phyloP scores from a whole-genome alignment of 2,113 vertebrate genomes.

The Neotoma lepida region DNA sequence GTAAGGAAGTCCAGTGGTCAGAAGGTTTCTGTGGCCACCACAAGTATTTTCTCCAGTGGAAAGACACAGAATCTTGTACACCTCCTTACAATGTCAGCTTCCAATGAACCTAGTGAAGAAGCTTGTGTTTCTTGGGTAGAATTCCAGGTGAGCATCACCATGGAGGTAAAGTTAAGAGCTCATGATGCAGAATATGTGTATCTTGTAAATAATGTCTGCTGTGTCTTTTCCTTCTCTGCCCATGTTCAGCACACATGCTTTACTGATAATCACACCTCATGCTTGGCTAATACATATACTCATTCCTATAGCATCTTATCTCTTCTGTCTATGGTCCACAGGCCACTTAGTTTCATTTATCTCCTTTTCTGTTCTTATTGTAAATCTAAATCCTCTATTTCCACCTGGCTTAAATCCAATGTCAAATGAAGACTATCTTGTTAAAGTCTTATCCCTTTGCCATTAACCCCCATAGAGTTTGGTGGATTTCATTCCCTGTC shows the following conservation, averaged over 20 bases:
- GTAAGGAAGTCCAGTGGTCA: background rate
- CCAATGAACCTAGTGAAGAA: too few species aligned
- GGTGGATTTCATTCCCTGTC: background rate
- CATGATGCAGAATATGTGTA: background rate
- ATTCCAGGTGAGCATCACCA: too few species aligned
- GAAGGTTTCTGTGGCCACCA: background rate
- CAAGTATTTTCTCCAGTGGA: background rate
- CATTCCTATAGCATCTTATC: too few species aligned
- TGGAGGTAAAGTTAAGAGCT: background rate
- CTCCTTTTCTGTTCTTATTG: background rate
- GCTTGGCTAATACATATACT: too few species aligned
- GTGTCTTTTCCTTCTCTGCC: background rate
- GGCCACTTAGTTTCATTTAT: background rate
- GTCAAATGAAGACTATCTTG: background rate
- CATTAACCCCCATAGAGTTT: too few species aligned
- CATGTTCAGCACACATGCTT: background rate
- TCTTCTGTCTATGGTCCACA: background rate
- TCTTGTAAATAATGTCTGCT: background rate
- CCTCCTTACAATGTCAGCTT: too few species aligned
- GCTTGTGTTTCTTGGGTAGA: background rate
- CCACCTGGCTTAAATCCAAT: background rate
- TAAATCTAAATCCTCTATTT: background rate
- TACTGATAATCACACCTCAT: background rate
- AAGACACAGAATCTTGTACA: background rate
- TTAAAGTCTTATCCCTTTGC: background rate